These are phyloP conservation scores for Ornithoptera priamus DNA, from an alignment of 2,888 invertebrate species.

Conservation along the genomic window DNA sequence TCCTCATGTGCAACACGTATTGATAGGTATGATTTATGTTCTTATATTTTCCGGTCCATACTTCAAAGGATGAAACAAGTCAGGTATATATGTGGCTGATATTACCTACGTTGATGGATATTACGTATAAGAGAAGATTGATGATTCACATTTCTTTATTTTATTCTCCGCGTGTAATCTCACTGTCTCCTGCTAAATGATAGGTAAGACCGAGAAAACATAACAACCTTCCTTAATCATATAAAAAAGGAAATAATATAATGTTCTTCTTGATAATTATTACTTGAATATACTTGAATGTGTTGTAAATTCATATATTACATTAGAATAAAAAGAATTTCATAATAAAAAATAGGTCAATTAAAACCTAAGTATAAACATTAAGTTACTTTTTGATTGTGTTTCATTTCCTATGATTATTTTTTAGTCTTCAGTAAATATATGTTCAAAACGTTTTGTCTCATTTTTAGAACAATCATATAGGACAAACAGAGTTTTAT, in stretches of 20 bases:
- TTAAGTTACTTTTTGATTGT: no score
- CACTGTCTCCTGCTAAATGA: constrained; percentile 23
- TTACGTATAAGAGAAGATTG: constrained; percentile 21
- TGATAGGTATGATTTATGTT: not conserved
- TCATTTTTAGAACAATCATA: no score
- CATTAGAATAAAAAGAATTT: no score
- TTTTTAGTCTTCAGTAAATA: no score
- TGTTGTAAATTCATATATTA: no score
- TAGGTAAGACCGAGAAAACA: constrained; percentile 21
- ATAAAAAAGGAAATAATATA: not conserved
- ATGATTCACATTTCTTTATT: constrained; percentile 28
- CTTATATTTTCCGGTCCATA: not conserved
- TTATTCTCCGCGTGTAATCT: constrained; percentile 22
- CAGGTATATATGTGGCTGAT: constrained; percentile 13
- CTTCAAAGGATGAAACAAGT: not conserved
- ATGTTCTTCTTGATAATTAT: not conserved
- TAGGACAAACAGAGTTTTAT: no score
- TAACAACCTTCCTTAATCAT: constrained; percentile 5
- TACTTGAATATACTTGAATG: not conserved
- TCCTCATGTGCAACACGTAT: not conserved
- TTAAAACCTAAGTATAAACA: no score
- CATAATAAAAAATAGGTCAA: no score
- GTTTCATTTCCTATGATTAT: no score
- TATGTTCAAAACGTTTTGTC: no score
- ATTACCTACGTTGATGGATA: constrained; percentile 17